Evolutionary conservation across 2,888 invertebrate species (phyloP), one percentile per base, ranked within the genome.

Genomic region (Sinotaia quadrata): DNA sequence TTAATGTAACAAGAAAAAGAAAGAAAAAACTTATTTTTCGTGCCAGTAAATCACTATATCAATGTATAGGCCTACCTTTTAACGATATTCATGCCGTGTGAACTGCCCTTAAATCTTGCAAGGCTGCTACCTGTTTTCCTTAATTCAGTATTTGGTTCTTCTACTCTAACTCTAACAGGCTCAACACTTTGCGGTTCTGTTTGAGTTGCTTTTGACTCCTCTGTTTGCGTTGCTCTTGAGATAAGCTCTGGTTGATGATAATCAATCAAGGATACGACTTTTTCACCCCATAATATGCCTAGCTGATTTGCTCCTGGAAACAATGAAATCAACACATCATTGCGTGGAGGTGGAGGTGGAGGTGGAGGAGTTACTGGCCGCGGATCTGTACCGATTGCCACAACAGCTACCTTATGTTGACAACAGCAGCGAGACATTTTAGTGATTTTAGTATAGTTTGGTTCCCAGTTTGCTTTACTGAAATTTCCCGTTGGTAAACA

Each of bases 211-310:
- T 58, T 37, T 5, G 15, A 10, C 21, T 27, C 54, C 7, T 63
- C 63, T 33, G 63, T 63, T 41, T 63, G 63, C 7, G 63, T 52
- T 5, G 10, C 27, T 36, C 34, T 54, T 33, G 52, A 31, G 1
- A 52, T 27, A 18, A 63, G 63, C 29, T 63, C 63, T n/a, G 63
- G 63, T 7, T 37, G 36, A 18, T 29, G 52, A 8, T 36, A 41
- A 15, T 54, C 63, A 34, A 61, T 12, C 27, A 47, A 47, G 21
- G 34, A 49, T 29, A 61, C 36, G 10, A 63, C 18, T 63, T 63
- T 63, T n/a, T 63, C 54, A 27, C 63, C 63, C 63, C 63, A 63
- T 10, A 63, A 52, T 41, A 63, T 63, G 18, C 63, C 63, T 18
- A 63, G 52, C 41, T 63, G 51, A 7, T 54, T 54, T 37, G 63